These are phyloP conservation scores for Drosophila varians DNA, from an alignment of 1,140 invertebrate genomes.

Conservation along the genomic window DNA sequence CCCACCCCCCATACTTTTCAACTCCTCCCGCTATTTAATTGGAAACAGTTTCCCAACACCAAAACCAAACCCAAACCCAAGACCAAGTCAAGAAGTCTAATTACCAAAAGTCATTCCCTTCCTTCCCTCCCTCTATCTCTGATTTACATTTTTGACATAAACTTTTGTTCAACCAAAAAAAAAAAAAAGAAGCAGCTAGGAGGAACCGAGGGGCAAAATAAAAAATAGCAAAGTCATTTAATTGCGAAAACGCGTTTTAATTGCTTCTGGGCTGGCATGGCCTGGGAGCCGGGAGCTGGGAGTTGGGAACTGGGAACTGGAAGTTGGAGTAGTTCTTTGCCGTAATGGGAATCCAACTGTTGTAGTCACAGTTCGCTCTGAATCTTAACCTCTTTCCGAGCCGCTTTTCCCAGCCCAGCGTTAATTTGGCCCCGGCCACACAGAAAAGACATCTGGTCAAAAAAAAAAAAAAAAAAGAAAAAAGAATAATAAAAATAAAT, in stretches of 20 bases:
- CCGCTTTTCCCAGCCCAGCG: constrained; percentile 55
- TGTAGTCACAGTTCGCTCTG: constrained; percentile 25
- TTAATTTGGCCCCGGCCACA: constrained; percentile 39
- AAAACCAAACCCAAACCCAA: constrained; percentile 26
- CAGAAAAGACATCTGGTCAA: constrained; percentile 48
- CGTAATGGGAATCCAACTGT: constrained; percentile 36
- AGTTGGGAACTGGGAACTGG: constrained; percentile 6
- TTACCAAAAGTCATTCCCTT: constrained; percentile 73
- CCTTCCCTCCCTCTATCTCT: constrained; percentile 1
- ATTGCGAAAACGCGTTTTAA: constrained; percentile 82
- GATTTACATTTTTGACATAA: constrained; percentile 80
- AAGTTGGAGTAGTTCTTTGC: constrained; percentile 18
- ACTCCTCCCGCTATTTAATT: constrained; percentile 57
- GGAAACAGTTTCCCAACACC: constrained; percentile 72
- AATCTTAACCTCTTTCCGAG: constrained; percentile 46
- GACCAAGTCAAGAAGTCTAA: constrained; percentile 73
- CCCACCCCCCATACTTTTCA: not conserved
- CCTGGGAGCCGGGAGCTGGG: constrained; percentile 28
- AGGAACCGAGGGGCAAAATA: constrained; percentile 22
- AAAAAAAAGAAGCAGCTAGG: constrained; percentile 29
- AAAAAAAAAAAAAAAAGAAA: constrained; percentile 16
- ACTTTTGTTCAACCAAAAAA: constrained; percentile 74
- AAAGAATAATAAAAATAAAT: constrained; percentile 15
- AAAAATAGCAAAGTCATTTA: constrained; percentile 81
- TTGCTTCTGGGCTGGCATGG: constrained; percentile 64